Evolutionary conservation across 2,113 vertebrate genomes (phyloP).

Genomic region (Hoplias malabaricus): DNA sequence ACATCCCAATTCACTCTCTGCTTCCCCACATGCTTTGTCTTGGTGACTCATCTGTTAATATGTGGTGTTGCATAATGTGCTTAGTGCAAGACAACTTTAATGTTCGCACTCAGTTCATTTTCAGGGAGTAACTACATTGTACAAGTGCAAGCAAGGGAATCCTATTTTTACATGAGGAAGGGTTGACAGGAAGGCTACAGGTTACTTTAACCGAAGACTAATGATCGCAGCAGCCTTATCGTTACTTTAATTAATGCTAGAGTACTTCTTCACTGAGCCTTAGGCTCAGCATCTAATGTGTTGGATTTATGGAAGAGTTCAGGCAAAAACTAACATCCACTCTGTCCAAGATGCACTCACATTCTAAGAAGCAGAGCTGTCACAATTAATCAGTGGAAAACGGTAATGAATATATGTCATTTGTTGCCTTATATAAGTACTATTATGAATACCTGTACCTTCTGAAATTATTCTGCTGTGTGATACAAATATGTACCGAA

Average conservation of each 20-base stretch:
- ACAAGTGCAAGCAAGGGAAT: neutral
- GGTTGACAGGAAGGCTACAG: neutral
- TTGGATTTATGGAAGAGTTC: neutral
- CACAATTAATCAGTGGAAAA: neutral
- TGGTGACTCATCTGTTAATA: constrained; percentile 69
- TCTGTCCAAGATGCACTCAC: neutral
- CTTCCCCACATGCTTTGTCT: constrained; percentile 44
- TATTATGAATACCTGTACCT: no score
- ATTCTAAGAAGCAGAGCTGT: neutral
- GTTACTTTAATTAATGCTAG: neutral
- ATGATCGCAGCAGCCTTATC: neutral
- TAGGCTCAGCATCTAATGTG: neutral
- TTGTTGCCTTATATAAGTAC: no score
- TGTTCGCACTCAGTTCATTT: neutral
- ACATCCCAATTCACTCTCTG: neutral
- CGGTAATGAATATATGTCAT: no score
- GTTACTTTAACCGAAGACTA: neutral
- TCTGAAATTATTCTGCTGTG: no score
- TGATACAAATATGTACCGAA: no score
- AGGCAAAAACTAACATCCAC: neutral
- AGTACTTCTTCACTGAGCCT: neutral
- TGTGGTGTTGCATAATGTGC: constrained; percentile 65
- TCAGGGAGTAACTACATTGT: neutral
- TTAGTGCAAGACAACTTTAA: constrained; percentile 48
- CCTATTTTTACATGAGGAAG: neutral